phyloP scores from a whole-genome alignment of 2,888 invertebrate species.

The Andrena bicolor region DNA sequence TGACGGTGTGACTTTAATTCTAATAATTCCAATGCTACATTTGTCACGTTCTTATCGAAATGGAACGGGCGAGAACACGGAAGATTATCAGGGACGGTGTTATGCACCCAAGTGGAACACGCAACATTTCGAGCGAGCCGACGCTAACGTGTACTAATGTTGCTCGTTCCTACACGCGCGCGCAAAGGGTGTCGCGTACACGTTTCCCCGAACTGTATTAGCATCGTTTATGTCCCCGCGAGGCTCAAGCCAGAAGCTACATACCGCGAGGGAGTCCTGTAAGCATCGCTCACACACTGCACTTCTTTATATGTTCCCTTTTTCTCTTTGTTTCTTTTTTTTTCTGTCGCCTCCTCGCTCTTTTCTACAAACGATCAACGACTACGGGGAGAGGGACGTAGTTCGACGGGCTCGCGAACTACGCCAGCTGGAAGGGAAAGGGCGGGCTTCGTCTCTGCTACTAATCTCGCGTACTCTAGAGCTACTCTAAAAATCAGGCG shows the following conservation, averaged over 20 bases:
- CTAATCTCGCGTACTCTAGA: slow-evolving; percentile 59
- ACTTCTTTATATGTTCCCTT: slow-evolving; percentile 9
- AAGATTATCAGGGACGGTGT: slow-evolving; percentile 56
- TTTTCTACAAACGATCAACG: slow-evolving; percentile 31
- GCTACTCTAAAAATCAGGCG: slow-evolving; percentile 71
- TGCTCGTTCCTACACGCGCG: slow-evolving; percentile 49
- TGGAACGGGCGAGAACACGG: slow-evolving; percentile 61
- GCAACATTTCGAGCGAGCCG: slow-evolving; percentile 49
- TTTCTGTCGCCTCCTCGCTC: background rate
- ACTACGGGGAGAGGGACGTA: slow-evolving; percentile 40
- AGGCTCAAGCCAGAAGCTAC: slow-evolving; percentile 6
- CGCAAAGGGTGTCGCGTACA: slow-evolving; percentile 17
- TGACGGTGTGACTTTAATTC: slow-evolving; percentile 61
- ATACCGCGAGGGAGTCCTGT: slow-evolving; percentile 34
- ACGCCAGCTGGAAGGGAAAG: slow-evolving; percentile 38
- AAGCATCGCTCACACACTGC: slow-evolving; percentile 57
- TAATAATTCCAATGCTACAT: slow-evolving; percentile 63
- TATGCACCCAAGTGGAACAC: slow-evolving; percentile 55
- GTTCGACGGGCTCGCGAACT: slow-evolving; percentile 26
- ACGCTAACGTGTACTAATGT: slow-evolving; percentile 59
- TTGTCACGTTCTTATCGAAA: slow-evolving; percentile 65
- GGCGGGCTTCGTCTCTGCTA: slow-evolving; percentile 53
- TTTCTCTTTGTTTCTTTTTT: background rate
- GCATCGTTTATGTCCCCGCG: slow-evolving; percentile 51
- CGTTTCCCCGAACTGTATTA: slow-evolving; percentile 36